Conservation (phyloP, 2,113 vertebrate genomes). For the Cyprinodon tularosa region DNA sequence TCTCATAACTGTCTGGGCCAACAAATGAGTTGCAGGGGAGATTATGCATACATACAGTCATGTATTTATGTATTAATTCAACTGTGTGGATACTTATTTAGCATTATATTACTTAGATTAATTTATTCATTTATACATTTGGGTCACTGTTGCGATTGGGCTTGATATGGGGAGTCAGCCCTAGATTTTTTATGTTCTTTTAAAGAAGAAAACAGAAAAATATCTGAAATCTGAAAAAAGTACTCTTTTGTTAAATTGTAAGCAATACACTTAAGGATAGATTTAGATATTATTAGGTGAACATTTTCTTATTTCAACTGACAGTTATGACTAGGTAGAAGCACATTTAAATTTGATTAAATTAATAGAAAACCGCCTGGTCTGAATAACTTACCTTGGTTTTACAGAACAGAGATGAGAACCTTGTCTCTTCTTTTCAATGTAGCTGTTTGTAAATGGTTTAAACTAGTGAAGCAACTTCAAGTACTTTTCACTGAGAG, state of each 20-base stretch:
- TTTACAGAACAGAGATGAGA: not conserved
- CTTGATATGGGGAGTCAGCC: not conserved
- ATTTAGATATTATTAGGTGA: not conserved
- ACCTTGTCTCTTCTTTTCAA: not conserved
- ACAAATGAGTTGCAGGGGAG: slow-evolving; percentile 60
- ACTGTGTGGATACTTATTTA: slow-evolving; percentile 57
- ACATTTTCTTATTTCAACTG: not conserved
- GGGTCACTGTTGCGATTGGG: slow-evolving; percentile 41
- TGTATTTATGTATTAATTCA: slow-evolving; percentile 72
- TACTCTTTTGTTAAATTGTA: not conserved
- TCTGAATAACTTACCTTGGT: not conserved
- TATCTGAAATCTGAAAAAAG: slow-evolving; percentile 4
- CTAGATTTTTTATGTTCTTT: not conserved
- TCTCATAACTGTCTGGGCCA: slow-evolving; percentile 39
- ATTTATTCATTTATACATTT: slow-evolving; percentile 72
- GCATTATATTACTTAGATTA: slow-evolving; percentile 57
- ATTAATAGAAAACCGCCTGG: not conserved
- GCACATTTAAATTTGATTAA: not conserved
- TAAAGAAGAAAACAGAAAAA: slow-evolving; percentile 14
- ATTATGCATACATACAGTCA: slow-evolving; percentile 71
- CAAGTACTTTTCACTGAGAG: not conserved
- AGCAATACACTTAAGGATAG: no score
- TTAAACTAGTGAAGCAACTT: not conserved
- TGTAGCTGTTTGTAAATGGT: not conserved
- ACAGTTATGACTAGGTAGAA: not conserved